Conservation (phyloP, 64 coral and sea anemone species). For the Cladopsammia gracilis region DNA sequence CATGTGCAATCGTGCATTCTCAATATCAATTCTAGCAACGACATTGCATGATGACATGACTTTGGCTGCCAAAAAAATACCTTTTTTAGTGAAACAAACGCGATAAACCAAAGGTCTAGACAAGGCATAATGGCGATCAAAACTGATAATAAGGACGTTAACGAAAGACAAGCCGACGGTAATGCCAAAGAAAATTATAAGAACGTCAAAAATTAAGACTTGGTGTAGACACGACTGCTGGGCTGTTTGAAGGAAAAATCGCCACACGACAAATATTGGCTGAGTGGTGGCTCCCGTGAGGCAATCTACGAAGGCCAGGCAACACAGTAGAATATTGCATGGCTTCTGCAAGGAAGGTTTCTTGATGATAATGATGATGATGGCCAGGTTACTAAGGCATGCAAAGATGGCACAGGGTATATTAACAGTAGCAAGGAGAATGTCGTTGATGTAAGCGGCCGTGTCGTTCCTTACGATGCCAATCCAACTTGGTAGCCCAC, state of each 20-base stretch:
- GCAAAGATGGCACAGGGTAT: background rate
- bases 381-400: conserved; percentile 38
- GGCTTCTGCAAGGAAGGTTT: background rate
- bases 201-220: conserved; percentile 1
- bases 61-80: too few relatives aligned
- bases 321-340: background rate
- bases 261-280: background rate
- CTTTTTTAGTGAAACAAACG: background rate
- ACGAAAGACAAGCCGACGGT: background rate
- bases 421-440: background rate
- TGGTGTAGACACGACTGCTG: conserved; percentile 1
- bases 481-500: background rate
- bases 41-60: too few relatives aligned
- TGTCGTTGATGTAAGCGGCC: background rate
- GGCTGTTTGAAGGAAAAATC: conserved; percentile 1
- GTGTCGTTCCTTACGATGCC: conserved; percentile 11
- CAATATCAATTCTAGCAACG: too few relatives aligned
- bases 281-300: background rate
- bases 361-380: background rate
- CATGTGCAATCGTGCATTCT: too few relatives aligned
- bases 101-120: background rate
- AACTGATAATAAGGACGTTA: background rate
- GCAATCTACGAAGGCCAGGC: conserved; percentile 33
- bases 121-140: background rate
- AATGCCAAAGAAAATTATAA: background rate